These are phyloP conservation scores for Odontomachus brunneus DNA, from an alignment of 1,140 invertebrate species.

Conservation along the genomic window DNA sequence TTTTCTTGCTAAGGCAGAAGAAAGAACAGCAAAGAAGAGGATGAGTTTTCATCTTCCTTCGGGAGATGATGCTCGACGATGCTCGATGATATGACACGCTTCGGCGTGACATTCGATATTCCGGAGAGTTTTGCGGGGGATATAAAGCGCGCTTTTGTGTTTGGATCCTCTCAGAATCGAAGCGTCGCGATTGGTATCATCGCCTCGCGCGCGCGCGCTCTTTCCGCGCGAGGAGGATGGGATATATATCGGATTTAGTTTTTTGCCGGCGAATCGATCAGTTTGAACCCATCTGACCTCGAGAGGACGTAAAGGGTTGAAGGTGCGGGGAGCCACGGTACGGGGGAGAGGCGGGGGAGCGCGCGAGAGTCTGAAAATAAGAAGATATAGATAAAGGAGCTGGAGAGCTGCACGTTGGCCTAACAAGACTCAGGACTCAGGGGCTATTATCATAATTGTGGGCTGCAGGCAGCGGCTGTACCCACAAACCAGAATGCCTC, in stretches of 20 bases:
- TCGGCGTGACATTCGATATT: slow-evolving; percentile 13
- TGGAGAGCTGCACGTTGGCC: slow-evolving; percentile 79
- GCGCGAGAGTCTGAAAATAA: slow-evolving; percentile 71
- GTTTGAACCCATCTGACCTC: slow-evolving; percentile 67
- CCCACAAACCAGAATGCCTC: slow-evolving; percentile 85
- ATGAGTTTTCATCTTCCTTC: too few relatives aligned
- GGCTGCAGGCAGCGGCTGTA: slow-evolving; percentile 84
- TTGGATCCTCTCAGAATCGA: background rate
- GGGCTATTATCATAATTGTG: slow-evolving; percentile 86
- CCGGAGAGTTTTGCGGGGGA: background rate
- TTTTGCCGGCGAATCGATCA: slow-evolving; percentile 40
- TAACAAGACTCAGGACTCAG: slow-evolving; percentile 84
- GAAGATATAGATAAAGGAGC: slow-evolving; percentile 81
- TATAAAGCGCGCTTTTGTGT: background rate
- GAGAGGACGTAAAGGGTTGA: slow-evolving; percentile 53
- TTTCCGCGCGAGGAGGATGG: background rate
- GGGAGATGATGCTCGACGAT: background rate
- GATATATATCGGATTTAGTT: slow-evolving; percentile 40
- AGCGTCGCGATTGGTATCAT: slow-evolving; percentile 31
- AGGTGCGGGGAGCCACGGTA: slow-evolving; percentile 60
- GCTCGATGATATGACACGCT: background rate
- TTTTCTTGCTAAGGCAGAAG: background rate
- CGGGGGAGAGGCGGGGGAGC: slow-evolving; percentile 36
- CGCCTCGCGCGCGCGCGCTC: background rate
- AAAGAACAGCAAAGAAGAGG: background rate